phyloP scores from a whole-genome alignment of 2,797 vertebrate species.

The Silurus lanzhouensis region DNA sequence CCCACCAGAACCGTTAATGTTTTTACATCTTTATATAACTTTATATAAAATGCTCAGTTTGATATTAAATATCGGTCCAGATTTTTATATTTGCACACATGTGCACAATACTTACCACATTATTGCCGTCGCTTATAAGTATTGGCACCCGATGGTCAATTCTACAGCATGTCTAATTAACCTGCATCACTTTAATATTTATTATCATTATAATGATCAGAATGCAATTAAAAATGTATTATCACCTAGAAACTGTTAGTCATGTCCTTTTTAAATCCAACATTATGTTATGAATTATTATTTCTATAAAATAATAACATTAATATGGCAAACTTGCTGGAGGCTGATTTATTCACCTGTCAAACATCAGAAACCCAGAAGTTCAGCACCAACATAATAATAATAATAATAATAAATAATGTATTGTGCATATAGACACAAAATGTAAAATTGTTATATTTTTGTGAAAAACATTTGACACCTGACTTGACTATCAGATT shows the following conservation, averaged over 20 bases:
- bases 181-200: neutral
- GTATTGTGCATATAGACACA: too few species aligned
- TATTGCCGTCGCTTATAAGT: neutral
- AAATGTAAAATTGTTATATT: too few species aligned
- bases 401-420: too few species aligned
- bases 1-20: neutral
- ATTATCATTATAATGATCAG: neutral
- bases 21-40: too few species aligned
- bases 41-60: neutral
- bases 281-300: neutral
- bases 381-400: neutral
- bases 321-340: neutral
- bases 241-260: neutral
- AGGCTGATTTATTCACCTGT: neutral
- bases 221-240: neutral
- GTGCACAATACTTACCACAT: neutral
- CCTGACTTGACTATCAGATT: too few species aligned
- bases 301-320: neutral
- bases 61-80: neutral
- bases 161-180: neutral
- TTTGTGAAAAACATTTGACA: too few species aligned
- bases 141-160: too few species aligned
- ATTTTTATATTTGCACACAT: neutral
- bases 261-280: neutral
- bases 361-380: neutral